phyloP scores from a whole-genome alignment of 1,140 invertebrate species.

The Drosophila setifemur region DNA sequence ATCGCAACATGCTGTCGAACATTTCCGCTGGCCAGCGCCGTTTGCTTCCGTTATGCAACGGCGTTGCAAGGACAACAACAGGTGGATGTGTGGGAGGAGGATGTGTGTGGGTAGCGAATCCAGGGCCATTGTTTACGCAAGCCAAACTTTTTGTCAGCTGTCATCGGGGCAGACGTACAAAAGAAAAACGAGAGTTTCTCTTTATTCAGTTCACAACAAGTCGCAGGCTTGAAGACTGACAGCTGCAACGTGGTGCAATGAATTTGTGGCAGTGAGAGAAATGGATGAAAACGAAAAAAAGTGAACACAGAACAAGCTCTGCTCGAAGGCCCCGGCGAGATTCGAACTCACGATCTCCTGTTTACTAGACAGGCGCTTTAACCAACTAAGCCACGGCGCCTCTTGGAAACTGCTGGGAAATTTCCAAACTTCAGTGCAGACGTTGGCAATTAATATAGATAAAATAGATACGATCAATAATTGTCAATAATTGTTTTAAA shows the following conservation, averaged over 20 bases:
- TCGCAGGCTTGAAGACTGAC: conserved; percentile 29
- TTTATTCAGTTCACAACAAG: conserved; percentile 24
- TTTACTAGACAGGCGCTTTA: conserved; percentile 87
- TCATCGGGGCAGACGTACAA: conserved; percentile 65
- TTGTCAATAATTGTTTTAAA: neutral
- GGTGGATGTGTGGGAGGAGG: conserved; percentile 34
- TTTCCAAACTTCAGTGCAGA: neutral
- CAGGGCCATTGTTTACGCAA: conserved; percentile 52
- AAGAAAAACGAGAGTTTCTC: conserved; percentile 38
- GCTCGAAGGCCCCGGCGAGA: conserved; percentile 84
- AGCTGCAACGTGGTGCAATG: conserved; percentile 39
- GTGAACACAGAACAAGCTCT: neutral
- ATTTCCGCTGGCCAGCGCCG: conserved; percentile 60
- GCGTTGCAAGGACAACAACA: conserved; percentile 65
- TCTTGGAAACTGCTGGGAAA: neutral
- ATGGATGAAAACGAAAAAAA: conserved; percentile 1
- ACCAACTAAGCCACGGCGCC: conserved; percentile 86
- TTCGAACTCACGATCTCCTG: conserved; percentile 86
- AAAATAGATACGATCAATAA: neutral
- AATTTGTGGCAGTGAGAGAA: conserved; percentile 2
- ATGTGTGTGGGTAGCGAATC: conserved; percentile 22
- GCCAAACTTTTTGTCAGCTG: conserved; percentile 73
- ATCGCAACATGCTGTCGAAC: conserved; percentile 80
- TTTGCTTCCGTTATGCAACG: conserved; percentile 64
- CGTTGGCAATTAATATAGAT: neutral